Conservation (phyloP, 2,888 invertebrate genomes). For the Morpho achilles region DNA sequence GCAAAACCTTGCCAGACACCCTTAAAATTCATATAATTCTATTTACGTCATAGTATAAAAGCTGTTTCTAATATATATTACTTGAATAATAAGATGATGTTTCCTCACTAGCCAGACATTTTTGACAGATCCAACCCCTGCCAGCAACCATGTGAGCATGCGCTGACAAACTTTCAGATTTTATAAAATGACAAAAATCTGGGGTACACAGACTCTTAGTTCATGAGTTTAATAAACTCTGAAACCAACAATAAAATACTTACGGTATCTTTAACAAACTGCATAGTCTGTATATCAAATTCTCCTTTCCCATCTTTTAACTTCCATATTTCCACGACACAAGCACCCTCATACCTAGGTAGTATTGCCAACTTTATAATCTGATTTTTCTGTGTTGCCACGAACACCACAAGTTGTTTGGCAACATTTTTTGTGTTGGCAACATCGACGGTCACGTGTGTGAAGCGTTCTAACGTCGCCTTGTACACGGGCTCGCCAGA, state of each 20-base stretch:
- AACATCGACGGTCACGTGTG: conserved; percentile 90
- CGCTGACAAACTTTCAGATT: no score
- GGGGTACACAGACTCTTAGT: no score
- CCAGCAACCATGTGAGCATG: no score
- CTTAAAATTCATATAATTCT: no score
- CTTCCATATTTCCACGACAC: conserved; percentile 92
- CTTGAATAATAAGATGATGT: no score
- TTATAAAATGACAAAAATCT: no score
- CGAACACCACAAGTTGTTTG: conserved; percentile 87
- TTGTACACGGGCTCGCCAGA: conserved; percentile 84
- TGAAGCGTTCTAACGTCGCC: conserved; percentile 84
- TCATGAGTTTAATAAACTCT: not conserved
- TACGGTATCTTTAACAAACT: conserved; percentile 88
- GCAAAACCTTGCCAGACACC: no score
- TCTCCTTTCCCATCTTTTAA: conserved; percentile 77
- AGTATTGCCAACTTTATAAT: conserved; percentile 90
- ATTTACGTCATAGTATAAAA: no score
- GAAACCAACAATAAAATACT: conserved; percentile 40
- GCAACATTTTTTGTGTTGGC: conserved; percentile 84
- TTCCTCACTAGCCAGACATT: no score
- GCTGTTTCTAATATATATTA: no score
- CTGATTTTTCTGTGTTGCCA: conserved; percentile 86
- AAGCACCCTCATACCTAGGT: conserved; percentile 84
- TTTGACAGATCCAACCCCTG: no score
- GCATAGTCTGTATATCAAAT: conserved; percentile 82